Conservation (phyloP, 1,140 invertebrate genomes). For the Saccostrea glomerata region DNA sequence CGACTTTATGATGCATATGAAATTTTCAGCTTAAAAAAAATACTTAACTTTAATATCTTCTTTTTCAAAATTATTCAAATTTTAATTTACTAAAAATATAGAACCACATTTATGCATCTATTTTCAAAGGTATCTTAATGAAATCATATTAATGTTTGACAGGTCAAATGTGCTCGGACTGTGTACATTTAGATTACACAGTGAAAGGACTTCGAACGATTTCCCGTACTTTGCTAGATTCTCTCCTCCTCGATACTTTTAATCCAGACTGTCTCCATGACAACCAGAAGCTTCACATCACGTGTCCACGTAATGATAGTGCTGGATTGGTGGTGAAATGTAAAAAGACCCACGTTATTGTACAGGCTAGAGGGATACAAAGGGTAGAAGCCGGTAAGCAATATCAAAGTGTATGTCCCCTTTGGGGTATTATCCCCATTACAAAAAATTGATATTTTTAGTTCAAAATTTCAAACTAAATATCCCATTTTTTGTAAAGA, state of each 20-base stretch:
- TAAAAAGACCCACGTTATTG: conserved; percentile 18
- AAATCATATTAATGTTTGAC: neutral
- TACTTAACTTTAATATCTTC: no score
- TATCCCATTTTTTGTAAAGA: no score
- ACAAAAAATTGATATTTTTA: no score
- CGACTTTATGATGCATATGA: no score
- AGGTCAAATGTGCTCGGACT: conserved; percentile 11
- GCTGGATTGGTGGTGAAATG: conserved; percentile 7
- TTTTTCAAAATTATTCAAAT: no score
- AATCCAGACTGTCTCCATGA: conserved; percentile 13
- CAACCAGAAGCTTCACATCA: neutral
- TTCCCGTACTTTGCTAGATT: neutral
- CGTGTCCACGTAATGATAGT: neutral
- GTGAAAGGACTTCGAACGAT: neutral
- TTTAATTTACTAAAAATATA: no score
- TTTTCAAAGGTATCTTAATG: neutral
- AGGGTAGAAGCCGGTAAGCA: neutral
- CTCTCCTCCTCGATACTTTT: neutral
- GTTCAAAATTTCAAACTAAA: no score
- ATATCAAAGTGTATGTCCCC: neutral
- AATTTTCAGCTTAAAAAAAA: no score
- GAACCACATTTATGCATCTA: no score
- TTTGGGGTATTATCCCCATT: no score
- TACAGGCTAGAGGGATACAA: neutral
- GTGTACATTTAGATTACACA: conserved; percentile 8